Percentiles rank a stretch among this genome's conserved stretches.
These are phyloP conservation scores for Drosophila peninsularis DNA, from an alignment of 2,888 invertebrate genomes.

Conservation along the genomic window DNA sequence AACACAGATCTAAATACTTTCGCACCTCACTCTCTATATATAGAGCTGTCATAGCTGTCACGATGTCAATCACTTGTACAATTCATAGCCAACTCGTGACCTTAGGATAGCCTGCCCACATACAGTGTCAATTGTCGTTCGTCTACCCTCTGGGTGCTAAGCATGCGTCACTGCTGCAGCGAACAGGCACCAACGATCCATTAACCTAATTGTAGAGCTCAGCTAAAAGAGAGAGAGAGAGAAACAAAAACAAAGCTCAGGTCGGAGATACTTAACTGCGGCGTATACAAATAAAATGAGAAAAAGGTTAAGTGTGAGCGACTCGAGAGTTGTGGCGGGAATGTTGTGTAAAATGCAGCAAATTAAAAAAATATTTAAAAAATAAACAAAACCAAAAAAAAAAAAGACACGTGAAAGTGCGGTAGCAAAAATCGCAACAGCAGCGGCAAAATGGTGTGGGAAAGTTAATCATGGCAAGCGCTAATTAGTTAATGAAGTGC, in stretches of 20 bases:
- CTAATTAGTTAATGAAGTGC: conserved; percentile 66
- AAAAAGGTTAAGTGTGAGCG: conserved; percentile 54
- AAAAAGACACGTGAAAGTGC: conserved; percentile 25
- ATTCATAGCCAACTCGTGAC: conserved; percentile 15
- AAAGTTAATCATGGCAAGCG: conserved; percentile 58
- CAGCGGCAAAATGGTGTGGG: conserved; percentile 6
- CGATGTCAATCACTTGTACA: conserved; percentile 7
- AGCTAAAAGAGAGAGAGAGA: conserved; percentile 25
- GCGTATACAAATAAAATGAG: conserved; percentile 24
- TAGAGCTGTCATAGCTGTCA: conserved; percentile 7
- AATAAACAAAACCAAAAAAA: conserved; percentile 1
- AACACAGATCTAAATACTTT: background rate
- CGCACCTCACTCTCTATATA: background rate
- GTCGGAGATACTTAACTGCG: conserved; percentile 25
- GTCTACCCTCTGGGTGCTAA: conserved; percentile 26
- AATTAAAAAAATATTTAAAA: conserved; percentile 31
- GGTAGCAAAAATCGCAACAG: conserved; percentile 22
- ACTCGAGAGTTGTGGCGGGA: conserved; percentile 16
- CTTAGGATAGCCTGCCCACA: conserved; percentile 15
- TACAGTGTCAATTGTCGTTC: conserved; percentile 10
- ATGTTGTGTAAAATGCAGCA: conserved; percentile 41
- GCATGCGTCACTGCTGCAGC: conserved; percentile 50
- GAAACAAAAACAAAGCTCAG: conserved; percentile 47
- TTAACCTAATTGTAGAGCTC: conserved; percentile 71
- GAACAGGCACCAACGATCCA: conserved; percentile 52